These are phyloP conservation scores for Tapirus indicus DNA, from an alignment of 2,797 vertebrate species.

Conservation along the genomic window DNA sequence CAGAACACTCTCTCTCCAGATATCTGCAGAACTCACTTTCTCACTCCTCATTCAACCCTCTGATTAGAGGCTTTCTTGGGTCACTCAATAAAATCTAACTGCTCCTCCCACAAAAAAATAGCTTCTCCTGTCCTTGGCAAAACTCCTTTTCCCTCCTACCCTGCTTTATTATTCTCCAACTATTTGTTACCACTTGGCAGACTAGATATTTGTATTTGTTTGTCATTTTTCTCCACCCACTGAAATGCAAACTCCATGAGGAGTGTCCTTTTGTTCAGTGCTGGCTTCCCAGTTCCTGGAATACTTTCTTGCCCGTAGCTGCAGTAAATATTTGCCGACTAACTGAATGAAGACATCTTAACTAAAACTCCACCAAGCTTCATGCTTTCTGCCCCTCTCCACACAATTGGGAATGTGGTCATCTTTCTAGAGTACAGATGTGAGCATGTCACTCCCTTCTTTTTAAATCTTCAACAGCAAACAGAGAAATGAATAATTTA, in stretches of 20 bases:
- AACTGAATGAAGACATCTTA: neutral
- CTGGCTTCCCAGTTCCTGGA: neutral
- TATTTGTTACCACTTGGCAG: neutral
- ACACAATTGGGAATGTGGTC: neutral
- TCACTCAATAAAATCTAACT: neutral
- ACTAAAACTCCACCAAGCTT: neutral
- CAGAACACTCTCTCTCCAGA: neutral
- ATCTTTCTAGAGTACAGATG: neutral
- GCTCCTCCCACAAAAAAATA: no score
- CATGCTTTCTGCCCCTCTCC: neutral
- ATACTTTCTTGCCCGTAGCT: neutral
- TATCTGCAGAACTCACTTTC: accelerated
- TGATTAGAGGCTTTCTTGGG: neutral
- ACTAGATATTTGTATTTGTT: neutral
- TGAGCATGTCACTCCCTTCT: neutral
- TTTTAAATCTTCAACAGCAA: neutral
- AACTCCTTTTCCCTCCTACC: neutral
- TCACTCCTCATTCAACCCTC: no score
- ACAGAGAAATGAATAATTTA: neutral
- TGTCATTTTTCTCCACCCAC: neutral
- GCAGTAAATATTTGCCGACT: neutral
- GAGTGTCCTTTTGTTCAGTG: neutral
- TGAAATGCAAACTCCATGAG: neutral
- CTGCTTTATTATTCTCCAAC: neutral
- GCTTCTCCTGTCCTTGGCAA: neutral